Evolutionary conservation across 2,797 vertebrate genomes (phyloP), one percentile per base, ranked within the genome.

Genomic region (Macrochelys suwanniensis): DNA sequence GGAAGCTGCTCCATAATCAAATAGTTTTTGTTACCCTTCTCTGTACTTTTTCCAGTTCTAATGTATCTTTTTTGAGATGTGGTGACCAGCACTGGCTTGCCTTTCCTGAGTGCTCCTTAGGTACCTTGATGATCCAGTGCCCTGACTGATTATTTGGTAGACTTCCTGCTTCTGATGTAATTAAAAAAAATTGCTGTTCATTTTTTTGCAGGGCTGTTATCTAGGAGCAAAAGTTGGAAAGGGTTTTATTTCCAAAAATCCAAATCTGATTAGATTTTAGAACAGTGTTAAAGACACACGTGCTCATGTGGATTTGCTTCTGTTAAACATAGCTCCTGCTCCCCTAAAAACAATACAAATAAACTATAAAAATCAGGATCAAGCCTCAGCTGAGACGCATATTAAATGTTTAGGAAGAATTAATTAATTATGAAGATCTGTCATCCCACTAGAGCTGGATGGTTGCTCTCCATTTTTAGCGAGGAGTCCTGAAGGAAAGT

Each of bases 211-310:
- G 74, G 42, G 89, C 76, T 8, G 61, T 3, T 37, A 33, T 28
- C 81, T 79, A 1, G 26, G 0, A 91, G 88, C 84, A 80, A 31
- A 4, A 37, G 19, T 33, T 76, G 33, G 6, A 88, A 94, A 77
- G 47, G 10, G 0, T 0, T 3, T 4, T 59, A 50, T 59, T 49
- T 85, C 79, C 42, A 6, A 23, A 87, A 53, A 3, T 82, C 37
- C 45, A 57, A 26, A 51, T 74, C 85, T 50, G 37, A 82, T 25
- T 85, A 86, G 42, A 89, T 95, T 84, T 59, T 82, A 65, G 77
- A 23, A 33, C 0, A 0, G 2, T 15, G 12, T 50, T 87, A 80
- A 81, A 85, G 84, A 54, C 8, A 12, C 86, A 28, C 2, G n/a
- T 2, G 26, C n/a, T 76, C 6, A 31, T 16, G 26, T 15, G 77